A percentile compares a stretch with the other conserved stretches of the same genome.
Evolutionary conservation across 2,797 vertebrate species (phyloP).

Genomic region (Macropus fuliginosus): DNA sequence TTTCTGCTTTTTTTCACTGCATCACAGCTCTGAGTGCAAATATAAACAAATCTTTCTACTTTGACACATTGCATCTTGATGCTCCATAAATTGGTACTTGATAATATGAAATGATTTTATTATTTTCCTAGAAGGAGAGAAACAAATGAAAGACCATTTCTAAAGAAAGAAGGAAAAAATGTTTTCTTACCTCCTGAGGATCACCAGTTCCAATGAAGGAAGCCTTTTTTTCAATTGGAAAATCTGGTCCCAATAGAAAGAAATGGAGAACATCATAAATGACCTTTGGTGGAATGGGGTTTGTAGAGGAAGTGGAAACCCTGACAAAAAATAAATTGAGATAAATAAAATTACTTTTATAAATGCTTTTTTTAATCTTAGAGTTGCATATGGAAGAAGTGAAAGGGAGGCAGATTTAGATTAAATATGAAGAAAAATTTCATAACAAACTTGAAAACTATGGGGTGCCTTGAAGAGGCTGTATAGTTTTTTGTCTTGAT

Average conservation of each 20-base stretch:
- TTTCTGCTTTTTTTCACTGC: background rate
- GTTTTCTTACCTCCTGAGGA: background rate
- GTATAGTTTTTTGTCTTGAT: background rate
- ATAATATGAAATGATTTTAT: constrained; percentile 27
- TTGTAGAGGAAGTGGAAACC: background rate
- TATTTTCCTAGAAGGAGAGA: constrained; percentile 52
- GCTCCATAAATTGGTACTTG: background rate
- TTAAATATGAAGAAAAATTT: background rate
- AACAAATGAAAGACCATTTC: constrained; percentile 18
- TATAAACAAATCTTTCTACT: background rate
- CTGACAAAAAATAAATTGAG: background rate
- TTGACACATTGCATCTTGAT: background rate
- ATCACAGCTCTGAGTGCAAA: background rate
- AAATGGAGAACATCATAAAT: constrained; percentile 12
- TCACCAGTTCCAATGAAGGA: background rate
- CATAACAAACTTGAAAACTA: background rate
- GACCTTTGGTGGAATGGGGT: constrained; percentile 19
- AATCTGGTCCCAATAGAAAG: background rate
- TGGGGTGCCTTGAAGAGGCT: background rate
- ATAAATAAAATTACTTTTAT: background rate
- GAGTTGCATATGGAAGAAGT: background rate
- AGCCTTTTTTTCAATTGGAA: background rate
- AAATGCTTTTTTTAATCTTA: background rate
- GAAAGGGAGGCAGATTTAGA: background rate
- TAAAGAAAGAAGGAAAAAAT: constrained; percentile 19